Conservation (phyloP, 2,888 invertebrate species). For the Pristionchus exspectatus region DNA sequence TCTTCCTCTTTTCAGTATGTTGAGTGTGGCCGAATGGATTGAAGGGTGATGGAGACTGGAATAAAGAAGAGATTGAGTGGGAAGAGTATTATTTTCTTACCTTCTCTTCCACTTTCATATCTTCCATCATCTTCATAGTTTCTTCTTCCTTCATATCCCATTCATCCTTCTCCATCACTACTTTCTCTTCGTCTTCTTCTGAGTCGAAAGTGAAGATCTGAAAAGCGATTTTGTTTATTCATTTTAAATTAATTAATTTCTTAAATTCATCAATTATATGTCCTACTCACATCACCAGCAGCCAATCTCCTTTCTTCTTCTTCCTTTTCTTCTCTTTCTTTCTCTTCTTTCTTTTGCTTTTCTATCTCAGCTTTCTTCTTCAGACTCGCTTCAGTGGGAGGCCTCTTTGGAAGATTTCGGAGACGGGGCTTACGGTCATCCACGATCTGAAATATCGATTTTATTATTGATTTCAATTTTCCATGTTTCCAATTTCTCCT, state of each 20-base stretch:
- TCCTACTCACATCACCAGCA: neutral
- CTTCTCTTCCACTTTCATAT: constrained; percentile 5
- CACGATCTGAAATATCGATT: neutral
- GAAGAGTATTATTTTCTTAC: neutral
- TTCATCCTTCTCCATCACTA: neutral
- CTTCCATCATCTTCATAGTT: neutral
- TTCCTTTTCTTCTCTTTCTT: constrained; percentile 18
- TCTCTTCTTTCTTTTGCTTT: neutral
- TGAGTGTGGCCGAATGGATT: neutral
- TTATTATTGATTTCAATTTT: neutral
- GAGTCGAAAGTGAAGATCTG: constrained; percentile 1
- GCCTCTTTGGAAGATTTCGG: constrained; percentile 11
- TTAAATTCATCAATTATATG: neutral
- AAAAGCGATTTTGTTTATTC: neutral
- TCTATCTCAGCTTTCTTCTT: neutral
- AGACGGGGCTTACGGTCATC: neutral
- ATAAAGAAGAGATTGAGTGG: neutral
- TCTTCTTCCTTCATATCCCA: constrained; percentile 24
- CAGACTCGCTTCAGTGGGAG: neutral
- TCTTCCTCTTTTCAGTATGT: neutral
- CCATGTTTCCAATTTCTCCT: neutral
- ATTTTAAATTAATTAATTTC: neutral
- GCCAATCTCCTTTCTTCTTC: constrained; percentile 3
- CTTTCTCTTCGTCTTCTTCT: constrained; percentile 1
- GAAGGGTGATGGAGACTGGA: neutral